These are phyloP conservation scores for Eumaeus atala DNA, from an alignment of 1,140 invertebrate species.

Conservation along the genomic window DNA sequence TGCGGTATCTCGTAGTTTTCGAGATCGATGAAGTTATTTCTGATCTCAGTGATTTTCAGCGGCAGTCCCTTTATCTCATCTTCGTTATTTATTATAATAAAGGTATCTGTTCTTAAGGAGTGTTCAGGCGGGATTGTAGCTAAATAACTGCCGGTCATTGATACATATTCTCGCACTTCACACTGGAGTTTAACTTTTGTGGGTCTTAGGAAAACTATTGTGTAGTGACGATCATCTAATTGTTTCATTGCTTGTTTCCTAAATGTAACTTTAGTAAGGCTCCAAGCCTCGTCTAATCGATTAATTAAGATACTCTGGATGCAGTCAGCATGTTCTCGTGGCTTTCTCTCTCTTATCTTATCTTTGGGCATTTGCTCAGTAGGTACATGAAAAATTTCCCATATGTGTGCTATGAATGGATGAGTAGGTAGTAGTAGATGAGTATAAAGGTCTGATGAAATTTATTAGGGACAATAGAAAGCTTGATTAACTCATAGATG, in stretches of 20 bases:
- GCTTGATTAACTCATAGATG: too few relatives aligned
- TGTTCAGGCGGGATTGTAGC: slow-evolving; percentile 18
- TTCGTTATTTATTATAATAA: too few relatives aligned
- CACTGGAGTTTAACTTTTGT: slow-evolving; percentile 22
- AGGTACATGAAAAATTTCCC: slow-evolving; percentile 30
- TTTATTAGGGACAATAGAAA: too few relatives aligned
- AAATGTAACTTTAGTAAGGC: too few relatives aligned
- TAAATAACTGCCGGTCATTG: slow-evolving; percentile 25
- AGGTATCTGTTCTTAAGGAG: slow-evolving; percentile 15
- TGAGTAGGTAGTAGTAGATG: too few relatives aligned
- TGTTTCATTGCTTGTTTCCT: too few relatives aligned
- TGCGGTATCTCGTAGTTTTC: too few relatives aligned
- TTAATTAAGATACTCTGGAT: slow-evolving; percentile 19
- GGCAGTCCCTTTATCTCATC: too few relatives aligned
- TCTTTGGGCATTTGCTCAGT: slow-evolving; percentile 34
- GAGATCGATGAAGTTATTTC: too few relatives aligned
- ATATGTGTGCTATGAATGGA: slow-evolving; percentile 31
- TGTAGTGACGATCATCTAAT: too few relatives aligned
- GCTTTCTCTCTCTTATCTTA: slow-evolving; percentile 11
- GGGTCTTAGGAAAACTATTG: slow-evolving; percentile 19
- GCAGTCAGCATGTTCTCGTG: slow-evolving; percentile 18
- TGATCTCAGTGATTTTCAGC: too few relatives aligned
- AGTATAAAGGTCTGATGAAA: slow-evolving; percentile 23
- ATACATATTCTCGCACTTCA: slow-evolving; percentile 14
- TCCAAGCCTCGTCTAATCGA: slow-evolving; percentile 24